Conservation (phyloP, 2,113 vertebrate species). For the Nerophis ophidion region DNA sequence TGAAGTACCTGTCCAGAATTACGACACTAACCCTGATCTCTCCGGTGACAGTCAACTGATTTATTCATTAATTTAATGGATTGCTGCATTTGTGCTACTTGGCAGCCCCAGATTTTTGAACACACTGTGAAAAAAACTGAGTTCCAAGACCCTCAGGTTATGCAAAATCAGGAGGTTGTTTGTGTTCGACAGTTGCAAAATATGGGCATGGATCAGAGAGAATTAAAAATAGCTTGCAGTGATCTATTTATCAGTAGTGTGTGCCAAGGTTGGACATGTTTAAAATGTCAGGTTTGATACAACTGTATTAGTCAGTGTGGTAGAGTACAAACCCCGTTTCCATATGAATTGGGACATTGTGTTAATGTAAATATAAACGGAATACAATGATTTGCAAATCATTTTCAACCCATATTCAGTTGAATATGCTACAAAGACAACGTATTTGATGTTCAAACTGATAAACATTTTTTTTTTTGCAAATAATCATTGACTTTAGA, state of each 20-base stretch:
- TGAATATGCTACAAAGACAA: too few species aligned
- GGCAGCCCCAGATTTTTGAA: conserved; percentile 4
- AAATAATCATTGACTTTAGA: too few species aligned
- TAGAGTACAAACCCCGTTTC: too few species aligned
- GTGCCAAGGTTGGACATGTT: conserved; percentile 9
- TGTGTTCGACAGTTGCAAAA: conserved; percentile 19
- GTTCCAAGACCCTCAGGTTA: conserved; percentile 9
- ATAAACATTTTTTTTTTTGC: too few species aligned
- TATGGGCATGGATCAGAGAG: conserved; percentile 6
- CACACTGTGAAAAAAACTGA: not conserved
- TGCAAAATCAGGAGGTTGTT: conserved; percentile 11
- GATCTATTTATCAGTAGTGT: conserved; percentile 27
- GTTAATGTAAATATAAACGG: too few species aligned
- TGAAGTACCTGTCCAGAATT: too few species aligned
- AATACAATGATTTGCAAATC: too few species aligned
- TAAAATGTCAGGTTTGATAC: too few species aligned
- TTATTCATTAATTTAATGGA: conserved; percentile 16
- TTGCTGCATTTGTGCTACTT: conserved; percentile 17
- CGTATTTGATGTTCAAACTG: too few species aligned
- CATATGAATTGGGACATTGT: too few species aligned
- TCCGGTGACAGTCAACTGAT: not conserved
- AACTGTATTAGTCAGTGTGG: too few species aligned
- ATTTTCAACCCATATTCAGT: too few species aligned
- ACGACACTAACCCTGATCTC: conserved; percentile 7
- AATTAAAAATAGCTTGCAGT: not conserved